phyloP scores from a whole-genome alignment of 64 coral and sea anemone species.

The Exaiptasia diaphana region DNA sequence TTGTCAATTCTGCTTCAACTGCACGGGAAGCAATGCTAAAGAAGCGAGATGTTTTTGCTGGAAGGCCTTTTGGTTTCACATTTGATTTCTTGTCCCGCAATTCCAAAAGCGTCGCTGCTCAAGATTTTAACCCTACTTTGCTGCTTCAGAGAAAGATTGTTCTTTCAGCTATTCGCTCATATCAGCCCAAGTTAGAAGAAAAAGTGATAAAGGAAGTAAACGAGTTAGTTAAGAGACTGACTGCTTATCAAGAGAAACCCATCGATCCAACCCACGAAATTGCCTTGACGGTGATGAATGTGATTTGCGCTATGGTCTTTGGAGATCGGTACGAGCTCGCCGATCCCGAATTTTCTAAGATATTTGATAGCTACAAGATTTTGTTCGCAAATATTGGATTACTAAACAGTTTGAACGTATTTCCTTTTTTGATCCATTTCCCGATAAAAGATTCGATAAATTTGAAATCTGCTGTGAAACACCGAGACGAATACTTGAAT shows the following conservation, averaged over 20 bases:
- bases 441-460: neutral
- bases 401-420: neutral
- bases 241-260: neutral
- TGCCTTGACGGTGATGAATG: neutral
- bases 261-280: neutral
- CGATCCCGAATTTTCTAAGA: neutral
- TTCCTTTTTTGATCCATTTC: slow-evolving; percentile 45
- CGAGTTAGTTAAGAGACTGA: neutral
- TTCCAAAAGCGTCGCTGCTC: slow-evolving; percentile 32
- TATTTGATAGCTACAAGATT: neutral
- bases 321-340: neutral
- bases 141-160: slow-evolving; percentile 50
- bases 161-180: slow-evolving; percentile 60
- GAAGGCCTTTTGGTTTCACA: slow-evolving; percentile 29
- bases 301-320: slow-evolving; percentile 2
- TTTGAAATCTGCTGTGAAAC: neutral
- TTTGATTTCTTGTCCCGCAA: slow-evolving; percentile 40
- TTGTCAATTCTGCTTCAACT: slow-evolving; percentile 49
- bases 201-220: neutral
- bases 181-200: neutral
- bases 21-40: slow-evolving; percentile 55
- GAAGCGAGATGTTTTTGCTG: slow-evolving; percentile 67
- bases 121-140: slow-evolving; percentile 52
- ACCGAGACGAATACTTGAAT: slow-evolving; percentile 12
- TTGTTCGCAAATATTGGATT: neutral